These are phyloP conservation scores for Garrulus glandarius DNA, from an alignment of 2,797 vertebrate species.

Conservation along the genomic window DNA sequence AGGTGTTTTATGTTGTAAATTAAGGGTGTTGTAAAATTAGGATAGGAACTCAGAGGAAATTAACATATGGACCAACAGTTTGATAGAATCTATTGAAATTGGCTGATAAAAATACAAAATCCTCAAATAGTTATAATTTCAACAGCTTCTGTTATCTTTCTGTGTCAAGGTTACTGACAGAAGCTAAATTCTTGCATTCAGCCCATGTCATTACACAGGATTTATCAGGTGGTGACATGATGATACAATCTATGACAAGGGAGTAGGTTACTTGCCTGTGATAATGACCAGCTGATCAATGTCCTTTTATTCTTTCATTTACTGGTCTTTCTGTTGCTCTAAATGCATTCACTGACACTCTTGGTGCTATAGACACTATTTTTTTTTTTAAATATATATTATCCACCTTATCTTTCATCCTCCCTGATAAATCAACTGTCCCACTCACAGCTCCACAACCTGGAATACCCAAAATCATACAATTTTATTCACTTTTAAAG, in stretches of 20 bases:
- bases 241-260: constrained; percentile 19
- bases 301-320: constrained; percentile 24
- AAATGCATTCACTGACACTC: background rate
- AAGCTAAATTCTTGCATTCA: constrained; percentile 49
- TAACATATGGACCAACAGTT: background rate
- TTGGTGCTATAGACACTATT: background rate
- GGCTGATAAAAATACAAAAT: background rate
- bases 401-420: background rate
- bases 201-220: background rate
- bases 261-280: background rate
- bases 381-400: background rate
- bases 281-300: background rate
- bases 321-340: background rate
- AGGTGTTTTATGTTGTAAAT: background rate
- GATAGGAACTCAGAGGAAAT: background rate
- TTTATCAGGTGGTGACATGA: background rate
- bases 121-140: background rate
- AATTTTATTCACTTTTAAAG: background rate
- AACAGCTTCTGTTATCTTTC: constrained; percentile 15
- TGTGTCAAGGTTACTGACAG: constrained; percentile 12
- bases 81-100: background rate
- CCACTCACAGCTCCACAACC: background rate
- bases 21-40: background rate
- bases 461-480: background rate
- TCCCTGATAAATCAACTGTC: background rate